Base-by-base conservation (phyloP, 2,888 invertebrate genomes). In the Andrena trimmerana region DNA sequence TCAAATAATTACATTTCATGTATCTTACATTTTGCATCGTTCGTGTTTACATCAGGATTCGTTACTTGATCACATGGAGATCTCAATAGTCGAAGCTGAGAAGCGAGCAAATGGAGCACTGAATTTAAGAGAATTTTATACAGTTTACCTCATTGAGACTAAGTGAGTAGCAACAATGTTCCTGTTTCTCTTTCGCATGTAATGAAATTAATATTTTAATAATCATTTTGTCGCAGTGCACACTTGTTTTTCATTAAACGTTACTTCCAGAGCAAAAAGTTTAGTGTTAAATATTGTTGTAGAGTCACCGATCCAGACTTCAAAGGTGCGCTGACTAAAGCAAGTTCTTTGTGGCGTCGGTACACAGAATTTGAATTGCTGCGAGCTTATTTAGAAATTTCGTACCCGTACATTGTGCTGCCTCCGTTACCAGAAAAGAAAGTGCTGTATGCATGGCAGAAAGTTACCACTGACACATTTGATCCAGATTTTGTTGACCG, bases 291-390 rank as follows among this genome's bases (percentile, higher is more conserved):
- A 67, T 42, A 33, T 57, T 65, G 81, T 84, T 82, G 13, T 92
- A 97, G 97, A 94, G 96, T 96, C 8, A 96, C 95, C 31, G 96
- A 96, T 93, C 94, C 95, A 8, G 95, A 96, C 13, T 96, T 95
- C 88, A 95, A 95, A 89, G 93, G 95, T 77, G 95, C 96, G 62
- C 94, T 96, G 60, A 95, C 95, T 2, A 96, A 95, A 91, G 94
- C 96, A 75, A 96, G 96, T 86, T 96, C 96, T 20, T 95, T 97
- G 87, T 97, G 97, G 97, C 95, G 98, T 87, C 94, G 98, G 48
- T 98, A 98, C 92, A 97, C 97, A 63, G 98, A 98, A 93, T 98
- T 98, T 95, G 97, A 97, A 93, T 96, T 97, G 87, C 95, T 98
- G 68, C 95, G 97, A 88, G 96, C 96, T 87, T 97, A 97, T 91